Conservation (phyloP, 1,140 invertebrate genomes). For the Adelges cooleyi region DNA sequence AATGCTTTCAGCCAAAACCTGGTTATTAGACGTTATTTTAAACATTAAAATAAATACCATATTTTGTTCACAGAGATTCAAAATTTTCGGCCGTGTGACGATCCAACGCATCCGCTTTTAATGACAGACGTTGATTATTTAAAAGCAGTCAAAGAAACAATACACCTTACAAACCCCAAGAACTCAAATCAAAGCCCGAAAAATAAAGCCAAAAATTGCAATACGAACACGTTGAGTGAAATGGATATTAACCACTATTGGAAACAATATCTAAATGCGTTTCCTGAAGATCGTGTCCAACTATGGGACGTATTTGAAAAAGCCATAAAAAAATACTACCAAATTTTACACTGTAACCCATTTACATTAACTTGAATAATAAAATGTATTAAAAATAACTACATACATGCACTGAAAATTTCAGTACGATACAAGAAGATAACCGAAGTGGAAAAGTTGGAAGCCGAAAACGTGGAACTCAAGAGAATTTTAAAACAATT, state of each 20-base stretch:
- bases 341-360: constrained; percentile 41
- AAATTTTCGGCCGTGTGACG: neutral
- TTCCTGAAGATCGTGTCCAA: constrained; percentile 40
- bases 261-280: constrained; percentile 40
- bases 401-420: no score
- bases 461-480: constrained; percentile 45
- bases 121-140: neutral
- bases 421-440: constrained; percentile 41
- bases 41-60: no score
- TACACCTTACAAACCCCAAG: neutral
- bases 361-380: no score
- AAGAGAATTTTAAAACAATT: constrained; percentile 38
- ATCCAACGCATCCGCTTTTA: neutral
- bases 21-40: no score
- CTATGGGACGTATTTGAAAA: constrained; percentile 45
- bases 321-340: constrained; percentile 45
- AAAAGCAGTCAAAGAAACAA: neutral
- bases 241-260: constrained; percentile 44
- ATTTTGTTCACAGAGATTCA: no score
- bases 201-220: neutral
- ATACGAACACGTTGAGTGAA: constrained; percentile 22
- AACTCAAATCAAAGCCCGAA: neutral
- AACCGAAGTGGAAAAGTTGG: constrained; percentile 40
- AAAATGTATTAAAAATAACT: no score
- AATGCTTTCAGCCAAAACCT: no score